phyloP scores from a whole-genome alignment of 2,797 vertebrate genomes.

The Paramormyrops hopkinsi region DNA sequence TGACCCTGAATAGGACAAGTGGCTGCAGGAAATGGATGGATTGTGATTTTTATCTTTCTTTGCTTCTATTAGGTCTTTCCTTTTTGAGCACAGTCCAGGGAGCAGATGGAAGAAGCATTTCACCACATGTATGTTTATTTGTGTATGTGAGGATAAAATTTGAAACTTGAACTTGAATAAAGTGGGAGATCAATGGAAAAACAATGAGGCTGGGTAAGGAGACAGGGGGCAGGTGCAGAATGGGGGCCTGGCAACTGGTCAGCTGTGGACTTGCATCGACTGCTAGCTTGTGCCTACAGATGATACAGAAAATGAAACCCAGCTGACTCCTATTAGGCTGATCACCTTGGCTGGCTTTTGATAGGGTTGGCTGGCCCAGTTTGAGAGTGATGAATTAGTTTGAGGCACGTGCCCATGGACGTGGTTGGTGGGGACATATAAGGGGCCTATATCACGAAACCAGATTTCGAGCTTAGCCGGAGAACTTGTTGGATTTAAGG shows the following conservation, averaged over 20 bases:
- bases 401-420: neutral
- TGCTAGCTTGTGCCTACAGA: neutral
- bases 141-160: neutral
- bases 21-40: neutral
- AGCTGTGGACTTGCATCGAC: neutral
- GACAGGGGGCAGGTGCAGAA: neutral
- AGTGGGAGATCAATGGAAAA: neutral
- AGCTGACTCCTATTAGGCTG: neutral
- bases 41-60: neutral
- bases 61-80: neutral
- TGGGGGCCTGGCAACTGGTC: neutral
- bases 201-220: neutral
- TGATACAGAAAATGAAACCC: neutral
- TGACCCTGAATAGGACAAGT: neutral
- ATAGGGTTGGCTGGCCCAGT: neutral
- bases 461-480: neutral
- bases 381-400: neutral
- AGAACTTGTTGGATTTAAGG: neutral
- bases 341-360: neutral
- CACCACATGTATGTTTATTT: neutral
- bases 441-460: neutral
- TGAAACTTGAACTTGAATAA: neutral
- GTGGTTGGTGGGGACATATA: neutral
- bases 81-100: neutral
- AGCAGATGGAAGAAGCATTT: neutral